Evolutionary conservation across 2,888 invertebrate species (phyloP), one percentile per base, ranked within the genome.

Genomic region (Amphipoea oculea): DNA sequence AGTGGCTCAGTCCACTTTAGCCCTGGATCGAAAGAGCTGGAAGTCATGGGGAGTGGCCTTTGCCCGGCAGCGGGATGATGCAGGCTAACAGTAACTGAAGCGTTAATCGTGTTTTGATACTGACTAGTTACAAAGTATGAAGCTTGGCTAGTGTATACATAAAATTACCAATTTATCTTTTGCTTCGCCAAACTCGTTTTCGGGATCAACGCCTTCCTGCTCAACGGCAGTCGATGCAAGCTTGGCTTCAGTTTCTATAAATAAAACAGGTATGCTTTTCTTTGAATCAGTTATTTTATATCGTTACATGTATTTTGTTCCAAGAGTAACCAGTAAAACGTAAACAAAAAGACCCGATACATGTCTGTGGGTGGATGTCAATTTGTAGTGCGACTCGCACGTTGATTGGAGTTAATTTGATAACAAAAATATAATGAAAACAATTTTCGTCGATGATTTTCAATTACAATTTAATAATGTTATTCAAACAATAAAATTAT

Each of bases 121-220:
- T 17, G 29, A n/a, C n/a, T 17, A 40, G 40, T 40, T n/a, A 36
- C 23, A n/a, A 71, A 40, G 23, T 48, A 78, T 60, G 7, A 57
- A 79, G 20, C 12, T 51, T 42, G 20, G 5, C 29, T n/a, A 42
- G 14, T 62, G 11, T 40, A 1, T 54, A 57, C 23, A 68, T 40
- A 63, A 72, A 63, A 57, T 73, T 79, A 95, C 95, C 92, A 95
- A 79, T 89, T 89, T 93, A 14, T 94, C 92, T 85, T 93, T 94
- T 36, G 94, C 90, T 42, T 91, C 90, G 73, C 82, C 82, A 14
- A 86, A 89, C 17, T 86, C 82, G 76, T 90, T 85, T 57, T 89
- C 90, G 1, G 89, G 73, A 73, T 90, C 91, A 20, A 77, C 57
- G 0, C 82, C 42, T 74, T 89, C 86, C 62, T 81, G 88, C 20